Base-by-base conservation (phyloP, 2,888 invertebrate species). In the Frankliniella intonsa region DNA sequence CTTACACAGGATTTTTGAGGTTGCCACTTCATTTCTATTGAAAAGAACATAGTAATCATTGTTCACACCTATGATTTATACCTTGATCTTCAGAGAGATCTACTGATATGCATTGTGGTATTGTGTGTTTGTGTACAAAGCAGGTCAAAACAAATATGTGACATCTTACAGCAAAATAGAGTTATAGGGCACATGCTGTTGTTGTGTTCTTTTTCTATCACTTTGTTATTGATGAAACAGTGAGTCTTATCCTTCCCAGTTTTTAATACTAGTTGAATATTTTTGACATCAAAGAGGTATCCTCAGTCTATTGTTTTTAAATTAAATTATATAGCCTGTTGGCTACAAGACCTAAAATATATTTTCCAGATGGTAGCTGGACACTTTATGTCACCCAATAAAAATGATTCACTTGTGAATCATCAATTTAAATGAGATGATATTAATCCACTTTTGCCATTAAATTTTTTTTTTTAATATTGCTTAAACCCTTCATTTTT, bases 141-240 rank as follows among this genome's bases (percentile, higher is more conserved):
- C 22, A 3, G 11, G 7, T 69, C 69, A n/a, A 22, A 69, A 69
- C 62, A 69, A 9, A 69, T 22, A 22, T 69, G 25, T 22, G 25
- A 69, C 3, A 11, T 69, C 69, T 69, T 69, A n/a, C 22, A 22
- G 69, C 69, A 69, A 22, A n/a, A 22, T 69, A 22, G 3, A 22
- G 69, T 69, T 11, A n/a, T 22, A 22, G 69, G 22, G 69, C 69
- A 69, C 69, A 69, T 22, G 69, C 22, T 22, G 22, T 22, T 69
- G 69, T 69, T 69, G 69, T 69, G 69, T 69, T 69, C 69, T 69
- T 69, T 69, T 22, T 69, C 62, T 69, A 69, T 69, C 69, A 69
- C 69, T 69, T 69, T 69, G 69, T 69, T 69, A 69, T 22, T 69
- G 69, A 69, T 22, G 22, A 69, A 22, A 69, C 69, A 69, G 69